phyloP scores from a whole-genome alignment of 1,140 invertebrate species.

The Pogonus chalceus region DNA sequence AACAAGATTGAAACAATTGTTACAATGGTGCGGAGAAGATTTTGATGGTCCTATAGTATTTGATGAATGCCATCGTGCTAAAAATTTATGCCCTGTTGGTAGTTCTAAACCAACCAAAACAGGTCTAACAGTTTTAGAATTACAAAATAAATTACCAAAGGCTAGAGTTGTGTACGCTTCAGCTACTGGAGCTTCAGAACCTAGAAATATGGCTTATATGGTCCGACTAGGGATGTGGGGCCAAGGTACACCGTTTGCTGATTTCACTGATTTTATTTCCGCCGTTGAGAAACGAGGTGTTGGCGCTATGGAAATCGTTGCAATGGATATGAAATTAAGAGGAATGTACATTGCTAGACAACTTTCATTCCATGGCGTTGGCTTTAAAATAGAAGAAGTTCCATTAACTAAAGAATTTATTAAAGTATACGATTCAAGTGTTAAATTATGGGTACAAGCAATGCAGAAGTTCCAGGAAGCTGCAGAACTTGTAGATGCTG shows the following conservation, averaged over 20 bases:
- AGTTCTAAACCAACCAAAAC: slow-evolving; percentile 90
- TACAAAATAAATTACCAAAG: slow-evolving; percentile 91
- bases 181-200: slow-evolving; percentile 96
- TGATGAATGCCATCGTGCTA: slow-evolving; percentile 99
- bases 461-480: slow-evolving; percentile 92
- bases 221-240: slow-evolving; percentile 96
- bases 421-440: slow-evolving; percentile 86
- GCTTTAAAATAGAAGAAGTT: slow-evolving; percentile 96
- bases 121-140: slow-evolving; percentile 84
- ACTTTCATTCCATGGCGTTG: slow-evolving; percentile 91
- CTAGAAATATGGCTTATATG: slow-evolving; percentile 99
- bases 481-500: slow-evolving; percentile 85
- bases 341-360: slow-evolving; percentile 97
- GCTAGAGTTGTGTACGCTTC: slow-evolving; percentile 96
- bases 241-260: slow-evolving; percentile 84
- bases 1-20: slow-evolving; percentile 85
- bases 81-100: slow-evolving; percentile 97
- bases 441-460: slow-evolving; percentile 90
- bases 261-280: slow-evolving; percentile 91
- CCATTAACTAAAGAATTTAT: slow-evolving; percentile 78
- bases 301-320: slow-evolving; percentile 99
- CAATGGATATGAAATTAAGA: slow-evolving; percentile 99
- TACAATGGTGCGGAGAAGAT: slow-evolving; percentile 96
- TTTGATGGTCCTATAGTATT: slow-evolving; percentile 95
- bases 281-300: slow-evolving; percentile 97